Evolutionary conservation across 2,888 invertebrate species (phyloP).

Genomic region (Eremobia ochroleuca): DNA sequence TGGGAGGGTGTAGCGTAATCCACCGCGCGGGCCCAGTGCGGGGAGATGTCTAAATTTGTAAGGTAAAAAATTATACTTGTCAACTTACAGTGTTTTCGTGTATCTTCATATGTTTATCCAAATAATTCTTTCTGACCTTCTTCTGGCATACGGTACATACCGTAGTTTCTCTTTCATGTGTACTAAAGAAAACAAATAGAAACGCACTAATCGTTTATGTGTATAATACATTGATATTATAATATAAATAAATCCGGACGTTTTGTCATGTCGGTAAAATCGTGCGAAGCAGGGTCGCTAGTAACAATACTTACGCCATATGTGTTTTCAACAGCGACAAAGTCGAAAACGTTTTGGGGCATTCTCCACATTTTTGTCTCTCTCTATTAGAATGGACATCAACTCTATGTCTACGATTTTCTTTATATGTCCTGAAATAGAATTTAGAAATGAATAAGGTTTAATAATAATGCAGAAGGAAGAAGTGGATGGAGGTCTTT

Average conservation of each 20-base stretch:
- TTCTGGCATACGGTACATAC: constrained; percentile 37
- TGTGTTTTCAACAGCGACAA: constrained; percentile 12
- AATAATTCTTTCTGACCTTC: constrained; percentile 39
- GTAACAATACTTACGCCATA: constrained; percentile 16
- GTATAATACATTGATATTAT: too few species aligned
- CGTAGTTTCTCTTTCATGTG: constrained; percentile 32
- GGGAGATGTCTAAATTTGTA: not conserved
- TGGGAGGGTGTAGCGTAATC: not conserved
- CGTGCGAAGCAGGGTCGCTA: not conserved
- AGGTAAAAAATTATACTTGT: not conserved
- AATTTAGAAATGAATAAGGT: not conserved
- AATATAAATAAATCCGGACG: not conserved
- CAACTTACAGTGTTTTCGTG: constrained; percentile 30
- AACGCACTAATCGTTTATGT: not conserved
- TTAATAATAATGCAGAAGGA: not conserved
- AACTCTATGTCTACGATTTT: constrained; percentile 14
- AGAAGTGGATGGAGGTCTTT: not conserved
- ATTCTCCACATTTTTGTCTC: constrained; percentile 21
- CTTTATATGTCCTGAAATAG: constrained; percentile 28
- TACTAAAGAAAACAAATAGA: constrained; percentile 6
- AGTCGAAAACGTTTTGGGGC: constrained; percentile 16
- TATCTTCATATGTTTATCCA: constrained; percentile 23
- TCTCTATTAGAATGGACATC: constrained; percentile 16
- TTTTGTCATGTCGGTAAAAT: not conserved
- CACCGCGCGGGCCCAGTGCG: too few species aligned